Percentiles rank a stretch among this genome's conserved stretches.
These are phyloP conservation scores for Hydrocynus forskahlii DNA, from an alignment of 2,797 vertebrate genomes.

Conservation along the genomic window DNA sequence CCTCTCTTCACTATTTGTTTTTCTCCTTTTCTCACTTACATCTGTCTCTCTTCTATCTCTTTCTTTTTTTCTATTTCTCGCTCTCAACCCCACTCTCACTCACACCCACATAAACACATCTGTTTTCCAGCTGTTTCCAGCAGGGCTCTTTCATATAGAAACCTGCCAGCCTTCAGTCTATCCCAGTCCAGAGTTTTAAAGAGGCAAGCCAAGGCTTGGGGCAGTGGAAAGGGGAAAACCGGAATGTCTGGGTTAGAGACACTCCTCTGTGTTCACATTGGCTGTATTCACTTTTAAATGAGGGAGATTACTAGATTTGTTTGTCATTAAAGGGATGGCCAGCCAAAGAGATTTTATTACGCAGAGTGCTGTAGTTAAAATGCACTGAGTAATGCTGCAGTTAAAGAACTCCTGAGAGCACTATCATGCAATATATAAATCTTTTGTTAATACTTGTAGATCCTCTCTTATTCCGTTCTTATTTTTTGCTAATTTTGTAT, in stretches of 20 bases:
- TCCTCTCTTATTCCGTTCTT: background rate
- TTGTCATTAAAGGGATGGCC: background rate
- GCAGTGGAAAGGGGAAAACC: background rate
- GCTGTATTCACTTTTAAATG: background rate
- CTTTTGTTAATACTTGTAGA: background rate
- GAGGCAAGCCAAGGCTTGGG: background rate
- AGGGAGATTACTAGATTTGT: background rate
- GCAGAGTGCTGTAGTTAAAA: background rate
- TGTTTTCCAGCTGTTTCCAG: conserved; percentile 68
- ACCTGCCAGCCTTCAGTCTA: background rate
- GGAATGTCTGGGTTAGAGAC: background rate
- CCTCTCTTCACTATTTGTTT: no score
- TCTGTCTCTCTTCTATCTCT: background rate
- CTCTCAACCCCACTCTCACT: background rate
- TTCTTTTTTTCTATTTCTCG: background rate
- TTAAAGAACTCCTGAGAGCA: background rate
- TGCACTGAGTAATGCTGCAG: background rate
- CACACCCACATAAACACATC: conserved; percentile 46
- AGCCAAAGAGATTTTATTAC: background rate
- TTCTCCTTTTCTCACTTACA: background rate
- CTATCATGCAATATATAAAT: background rate
- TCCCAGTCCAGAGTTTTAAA: background rate
- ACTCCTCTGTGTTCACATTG: background rate
- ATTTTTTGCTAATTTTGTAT: background rate
- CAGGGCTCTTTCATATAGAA: background rate